A percentile compares a stretch with the other conserved stretches of the same genome.
These are phyloP conservation scores for Piscicola geometra DNA, from an alignment of 2,888 invertebrate genomes.

Conservation along the genomic window DNA sequence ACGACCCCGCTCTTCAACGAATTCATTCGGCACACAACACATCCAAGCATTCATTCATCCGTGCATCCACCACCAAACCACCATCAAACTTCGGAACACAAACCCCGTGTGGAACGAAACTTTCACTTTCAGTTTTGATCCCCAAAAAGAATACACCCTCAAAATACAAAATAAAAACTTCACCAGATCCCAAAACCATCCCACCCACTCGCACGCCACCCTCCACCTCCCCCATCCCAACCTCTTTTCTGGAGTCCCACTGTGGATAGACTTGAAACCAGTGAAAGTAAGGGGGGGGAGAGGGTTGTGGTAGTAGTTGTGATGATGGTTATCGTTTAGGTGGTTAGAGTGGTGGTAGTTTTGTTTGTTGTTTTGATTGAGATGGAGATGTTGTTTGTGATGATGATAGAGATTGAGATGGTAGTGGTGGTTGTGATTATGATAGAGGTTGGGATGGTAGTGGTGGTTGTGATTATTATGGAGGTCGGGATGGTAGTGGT, in stretches of 20 bases:
- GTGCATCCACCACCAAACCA: background rate
- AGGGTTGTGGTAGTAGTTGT: background rate
- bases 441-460: background rate
- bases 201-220: background rate
- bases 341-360: background rate
- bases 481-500: background rate
- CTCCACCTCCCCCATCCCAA: background rate
- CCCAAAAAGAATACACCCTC: background rate
- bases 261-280: no score
- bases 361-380: background rate
- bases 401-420: background rate
- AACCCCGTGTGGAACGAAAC: background rate
- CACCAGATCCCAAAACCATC: background rate
- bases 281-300: background rate
- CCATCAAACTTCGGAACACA: background rate
- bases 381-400: background rate
- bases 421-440: background rate
- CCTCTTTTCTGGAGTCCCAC: background rate
- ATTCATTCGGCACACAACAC: no score
- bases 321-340: background rate
- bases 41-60: no score
- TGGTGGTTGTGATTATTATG: slow-evolving; percentile 3
- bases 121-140: background rate
- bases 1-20: no score
- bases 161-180: background rate